Evolutionary conservation across 2,888 invertebrate genomes (phyloP).

Genomic region (Nymphalis c-album): DNA sequence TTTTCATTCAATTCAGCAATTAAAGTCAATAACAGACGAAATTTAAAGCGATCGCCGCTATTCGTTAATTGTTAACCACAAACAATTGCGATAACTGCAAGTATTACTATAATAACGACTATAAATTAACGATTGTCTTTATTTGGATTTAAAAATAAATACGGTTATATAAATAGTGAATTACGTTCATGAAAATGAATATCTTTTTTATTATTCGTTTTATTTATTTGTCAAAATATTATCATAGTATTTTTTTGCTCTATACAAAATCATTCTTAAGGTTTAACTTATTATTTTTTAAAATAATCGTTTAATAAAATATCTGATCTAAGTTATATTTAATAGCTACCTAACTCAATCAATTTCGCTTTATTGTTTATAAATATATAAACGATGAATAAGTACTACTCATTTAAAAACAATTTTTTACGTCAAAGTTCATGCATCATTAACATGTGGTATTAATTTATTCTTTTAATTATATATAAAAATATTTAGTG

Average conservation of each 20-base stretch:
- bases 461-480: neutral
- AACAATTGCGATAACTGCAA: neutral
- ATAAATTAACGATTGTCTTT: too few species aligned
- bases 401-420: neutral
- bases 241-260: too few species aligned
- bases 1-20: slow-evolving; percentile 64
- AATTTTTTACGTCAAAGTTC: slow-evolving; percentile 10
- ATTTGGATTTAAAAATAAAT: too few species aligned
- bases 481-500: neutral
- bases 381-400: neutral
- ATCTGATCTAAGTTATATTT: too few species aligned
- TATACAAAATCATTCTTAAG: too few species aligned
- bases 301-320: too few species aligned
- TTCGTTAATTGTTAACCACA: slow-evolving; percentile 19
- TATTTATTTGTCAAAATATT: too few species aligned
- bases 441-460: slow-evolving; percentile 9
- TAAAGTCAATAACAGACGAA: slow-evolving; percentile 75
- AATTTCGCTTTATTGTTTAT: neutral
- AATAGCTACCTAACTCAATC: too few species aligned
- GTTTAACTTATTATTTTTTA: too few species aligned
- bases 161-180: too few species aligned
- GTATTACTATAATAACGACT: neutral
- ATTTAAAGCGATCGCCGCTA: slow-evolving; percentile 47
- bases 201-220: too few species aligned
- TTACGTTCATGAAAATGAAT: too few species aligned